Base-by-base conservation (phyloP, 2,113 vertebrate species). In the Paramisgurnus dabryanus region DNA sequence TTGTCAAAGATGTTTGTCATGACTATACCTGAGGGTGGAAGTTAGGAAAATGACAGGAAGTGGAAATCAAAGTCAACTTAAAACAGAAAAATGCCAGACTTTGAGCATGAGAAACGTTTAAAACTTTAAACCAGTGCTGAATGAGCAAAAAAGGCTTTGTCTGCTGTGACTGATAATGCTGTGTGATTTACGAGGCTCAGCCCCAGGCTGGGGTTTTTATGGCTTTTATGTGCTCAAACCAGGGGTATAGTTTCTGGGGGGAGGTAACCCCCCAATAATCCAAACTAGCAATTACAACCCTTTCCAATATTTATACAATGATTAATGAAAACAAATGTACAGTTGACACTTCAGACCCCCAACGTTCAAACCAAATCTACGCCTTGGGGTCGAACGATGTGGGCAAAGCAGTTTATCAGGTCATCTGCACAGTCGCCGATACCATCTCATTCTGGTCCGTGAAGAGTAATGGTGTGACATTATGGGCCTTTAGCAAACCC, bases 401-500 rank as follows among this genome's bases (percentile, higher is more conserved):
- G 78, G 61, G 60, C 43, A 57, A 47, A 6, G 53, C 72, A 64
- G 76, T 81, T 86, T 83, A 78, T 81, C 82, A 82, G 82, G 79
- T 86, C 79, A 72, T 86, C 84, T 81, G 76, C 41, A 67, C 70
- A 40, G 61, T 66, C 71, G 55, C 58, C 27, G 18, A 65, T 43
- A 64, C 50, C 79, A 71, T 83, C 84, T 71, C 55, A 27, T 67
- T 71, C 76, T 50, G 61, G 81, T 79, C 67, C 53, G 41, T 45
- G 8, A 75, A 86, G 76, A 83, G 67, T 86, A 86, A 86, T 86
- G 79, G 76, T 43, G 18, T 80, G 66, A 82, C 76, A 82, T 86
- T 86, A 86, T 79, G 76, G 61, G 76, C 70, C 82, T 79, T 83
- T 86, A 72, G 78, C 80, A 76, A 81, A 67, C 74, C 79, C 70